Percentiles rank a stretch among this genome's conserved stretches.
Evolutionary conservation across 1,140 invertebrate genomes (phyloP).

Genomic region (Drosophila hydei): DNA sequence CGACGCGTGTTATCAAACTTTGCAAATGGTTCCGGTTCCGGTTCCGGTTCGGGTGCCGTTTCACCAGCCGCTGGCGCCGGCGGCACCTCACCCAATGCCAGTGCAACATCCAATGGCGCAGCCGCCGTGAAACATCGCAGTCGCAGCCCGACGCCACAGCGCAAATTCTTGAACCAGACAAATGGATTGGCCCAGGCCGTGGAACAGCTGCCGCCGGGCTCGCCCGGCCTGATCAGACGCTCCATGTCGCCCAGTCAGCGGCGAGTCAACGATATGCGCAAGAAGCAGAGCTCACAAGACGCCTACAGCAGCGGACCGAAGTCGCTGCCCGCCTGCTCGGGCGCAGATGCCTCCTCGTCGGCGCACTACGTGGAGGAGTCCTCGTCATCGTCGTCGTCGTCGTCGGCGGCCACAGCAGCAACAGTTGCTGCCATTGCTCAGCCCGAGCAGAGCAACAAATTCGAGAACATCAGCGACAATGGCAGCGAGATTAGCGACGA

Average conservation of each 20-base stretch:
- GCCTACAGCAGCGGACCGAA: constrained; percentile 47
- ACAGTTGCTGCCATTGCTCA: background rate
- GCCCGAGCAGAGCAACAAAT: constrained; percentile 77
- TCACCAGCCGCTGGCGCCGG: constrained; percentile 9
- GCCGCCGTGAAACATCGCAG: constrained; percentile 84
- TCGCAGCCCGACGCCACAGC: constrained; percentile 85
- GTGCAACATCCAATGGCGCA: constrained; percentile 12
- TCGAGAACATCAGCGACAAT: constrained; percentile 90
- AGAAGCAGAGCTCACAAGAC: constrained; percentile 75
- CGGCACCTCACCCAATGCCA: constrained; percentile 16
- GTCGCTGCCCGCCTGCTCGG: constrained; percentile 47
- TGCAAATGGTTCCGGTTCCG: constrained; percentile 22
- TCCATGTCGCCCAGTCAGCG: constrained; percentile 84
- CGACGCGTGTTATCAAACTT: constrained; percentile 60
- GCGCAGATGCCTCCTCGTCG: background rate
- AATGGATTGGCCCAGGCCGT: constrained; percentile 24
- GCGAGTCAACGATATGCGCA: constrained; percentile 75
- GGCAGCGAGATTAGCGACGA: constrained; percentile 94
- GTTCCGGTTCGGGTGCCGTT: constrained; percentile 1
- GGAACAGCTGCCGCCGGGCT: constrained; percentile 40
- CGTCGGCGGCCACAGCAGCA: background rate
- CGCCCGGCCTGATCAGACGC: constrained; percentile 56
- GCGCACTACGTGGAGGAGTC: constrained; percentile 27
- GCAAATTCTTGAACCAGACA: constrained; percentile 69
- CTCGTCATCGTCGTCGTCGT: background rate